Conservation (phyloP, 2,888 invertebrate species). For the Octodonta nipae region DNA sequence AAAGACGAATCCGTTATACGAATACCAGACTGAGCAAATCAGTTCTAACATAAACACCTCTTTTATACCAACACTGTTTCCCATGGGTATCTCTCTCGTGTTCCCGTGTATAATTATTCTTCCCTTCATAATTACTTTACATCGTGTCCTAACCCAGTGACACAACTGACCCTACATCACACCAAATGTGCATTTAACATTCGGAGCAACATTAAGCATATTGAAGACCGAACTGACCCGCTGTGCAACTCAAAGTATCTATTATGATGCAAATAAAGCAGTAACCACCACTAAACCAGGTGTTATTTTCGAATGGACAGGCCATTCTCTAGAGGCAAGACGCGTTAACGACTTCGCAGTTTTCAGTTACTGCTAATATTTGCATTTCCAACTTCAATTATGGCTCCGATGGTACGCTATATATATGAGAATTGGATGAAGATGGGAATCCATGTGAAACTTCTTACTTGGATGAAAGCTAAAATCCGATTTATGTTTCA, state of each 20-base stretch:
- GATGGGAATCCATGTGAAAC: too few species aligned
- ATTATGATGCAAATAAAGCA: slow-evolving; percentile 33
- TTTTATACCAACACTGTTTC: slow-evolving; percentile 12
- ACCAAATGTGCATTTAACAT: background rate
- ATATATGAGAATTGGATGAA: too few species aligned
- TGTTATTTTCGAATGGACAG: slow-evolving; percentile 31
- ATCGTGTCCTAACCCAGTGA: slow-evolving; percentile 27
- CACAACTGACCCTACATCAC: slow-evolving; percentile 26
- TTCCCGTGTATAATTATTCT: slow-evolving; percentile 25
- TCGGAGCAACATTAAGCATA: background rate
- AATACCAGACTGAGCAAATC: too few species aligned
- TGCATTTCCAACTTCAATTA: slow-evolving; percentile 24
- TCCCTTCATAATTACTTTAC: slow-evolving; percentile 30
- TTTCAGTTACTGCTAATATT: slow-evolving; percentile 29
- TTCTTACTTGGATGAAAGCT: too few species aligned
- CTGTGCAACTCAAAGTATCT: slow-evolving; percentile 18
- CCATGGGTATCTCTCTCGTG: slow-evolving; percentile 13
- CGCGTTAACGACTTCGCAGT: slow-evolving; percentile 32
- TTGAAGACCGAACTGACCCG: too few species aligned
- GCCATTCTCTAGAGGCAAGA: slow-evolving; percentile 31
- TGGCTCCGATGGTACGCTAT: too few species aligned
- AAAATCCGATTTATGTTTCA: too few species aligned
- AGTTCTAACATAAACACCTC: too few species aligned
- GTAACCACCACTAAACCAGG: slow-evolving; percentile 31
- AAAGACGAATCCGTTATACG: too few species aligned